Evolutionary conservation across 2,888 invertebrate species (phyloP), one percentile per base, ranked within the genome.

Genomic region (Ophion slaviceki): DNA sequence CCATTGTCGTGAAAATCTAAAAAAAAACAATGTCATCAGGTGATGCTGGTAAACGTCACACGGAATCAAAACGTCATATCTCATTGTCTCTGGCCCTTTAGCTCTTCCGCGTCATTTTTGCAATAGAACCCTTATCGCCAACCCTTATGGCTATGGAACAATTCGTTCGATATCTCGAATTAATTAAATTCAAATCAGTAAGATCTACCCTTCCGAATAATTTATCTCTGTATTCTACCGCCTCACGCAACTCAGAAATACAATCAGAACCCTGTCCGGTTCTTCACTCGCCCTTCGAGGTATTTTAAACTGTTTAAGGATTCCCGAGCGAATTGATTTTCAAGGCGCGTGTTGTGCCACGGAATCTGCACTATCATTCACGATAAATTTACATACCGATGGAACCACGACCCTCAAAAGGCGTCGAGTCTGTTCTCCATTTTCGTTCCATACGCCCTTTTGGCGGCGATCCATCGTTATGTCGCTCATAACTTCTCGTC

Each of bases 291-390:
- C 66, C 80, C 57, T 70, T 57, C 8, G 61, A 61, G 24, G 57
- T 3, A 3, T 14, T 62, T 77, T 28, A 59, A 77, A 75, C 76
- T 76, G 64, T 75, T 82, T 62, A n/a, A 20, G 66, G 28, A 85
- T 82, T 82, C 85, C 79, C 66, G 61, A 76, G 20, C 20, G 76
- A 82, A 85, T 85, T 85, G 68, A 82, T 82, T 82, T 85, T 64
- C 68, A 62, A 74, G 64, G 28, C 61, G 74, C 57, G 57, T 62
- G 47, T 45, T 24, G 47, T 76, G 67, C 45, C 71, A 74, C 67
- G 76, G 82, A 85, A 85, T 82, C 40, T 32, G 32, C 75, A 61
- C 59, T 70, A 59, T 78, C 74, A 72, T 84, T 62, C 77, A 32
- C 36, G 20, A 36, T 47, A 36, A 53, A 76, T 76, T 66, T 66